These are phyloP conservation scores for Disparrhopalites patrizii DNA, from an alignment of 2,888 invertebrate genomes.

Conservation along the genomic window DNA sequence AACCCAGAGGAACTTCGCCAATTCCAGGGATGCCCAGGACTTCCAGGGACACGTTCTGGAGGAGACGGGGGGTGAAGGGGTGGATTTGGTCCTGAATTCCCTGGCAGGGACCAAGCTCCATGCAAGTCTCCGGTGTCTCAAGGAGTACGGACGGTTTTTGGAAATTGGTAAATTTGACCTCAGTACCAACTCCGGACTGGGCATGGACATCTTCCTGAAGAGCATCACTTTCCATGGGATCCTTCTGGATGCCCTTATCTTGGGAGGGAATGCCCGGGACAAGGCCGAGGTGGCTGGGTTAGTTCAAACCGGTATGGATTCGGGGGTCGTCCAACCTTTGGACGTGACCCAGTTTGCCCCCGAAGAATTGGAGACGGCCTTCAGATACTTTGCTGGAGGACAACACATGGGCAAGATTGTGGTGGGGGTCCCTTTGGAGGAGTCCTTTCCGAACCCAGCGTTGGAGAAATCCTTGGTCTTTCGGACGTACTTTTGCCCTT, in stretches of 20 bases:
- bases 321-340: slow-evolving; percentile 67
- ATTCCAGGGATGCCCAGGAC: slow-evolving; percentile 55
- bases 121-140: slow-evolving; percentile 88
- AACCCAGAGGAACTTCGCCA: slow-evolving; percentile 64
- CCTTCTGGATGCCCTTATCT: slow-evolving; percentile 76
- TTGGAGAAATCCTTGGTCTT: slow-evolving; percentile 53
- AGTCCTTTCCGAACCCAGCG: slow-evolving; percentile 49
- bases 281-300: slow-evolving; percentile 58
- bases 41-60: slow-evolving; percentile 86
- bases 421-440: slow-evolving; percentile 53
- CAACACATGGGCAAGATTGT: slow-evolving; percentile 80
- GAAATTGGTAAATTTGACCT: slow-evolving; percentile 98
- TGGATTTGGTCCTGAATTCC: slow-evolving; percentile 92
- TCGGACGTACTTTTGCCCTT: slow-evolving; percentile 57
- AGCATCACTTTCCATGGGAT: slow-evolving; percentile 97
- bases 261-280: slow-evolving; percentile 51
- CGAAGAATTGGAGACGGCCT: slow-evolving; percentile 68
- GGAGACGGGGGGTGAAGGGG: slow-evolving; percentile 83
- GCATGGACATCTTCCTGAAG: slow-evolving; percentile 92
- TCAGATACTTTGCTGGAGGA: slow-evolving; percentile 66
- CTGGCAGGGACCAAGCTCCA: slow-evolving; percentile 89
- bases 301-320: slow-evolving; percentile 61
- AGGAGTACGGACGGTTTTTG: slow-evolving; percentile 87
- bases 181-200: slow-evolving; percentile 81
- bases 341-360: slow-evolving; percentile 61